Evolutionary conservation across 1,140 invertebrate species (phyloP).

Genomic region (Drosophila sproati): DNA sequence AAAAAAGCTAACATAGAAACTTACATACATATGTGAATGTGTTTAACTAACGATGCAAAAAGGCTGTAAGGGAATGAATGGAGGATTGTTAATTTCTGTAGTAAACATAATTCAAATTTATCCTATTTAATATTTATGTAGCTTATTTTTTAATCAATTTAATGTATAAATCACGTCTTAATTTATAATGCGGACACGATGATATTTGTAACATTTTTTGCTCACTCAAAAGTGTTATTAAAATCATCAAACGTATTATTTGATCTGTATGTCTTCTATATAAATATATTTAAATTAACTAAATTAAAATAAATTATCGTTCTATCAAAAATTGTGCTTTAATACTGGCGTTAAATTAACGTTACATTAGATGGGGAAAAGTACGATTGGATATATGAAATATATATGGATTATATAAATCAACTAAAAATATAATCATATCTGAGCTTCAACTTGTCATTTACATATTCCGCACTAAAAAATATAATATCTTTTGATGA

Average conservation of each 20-base stretch:
- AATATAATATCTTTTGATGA: too few relatives aligned
- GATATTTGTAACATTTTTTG: constrained; percentile 71
- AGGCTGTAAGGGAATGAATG: constrained; percentile 24
- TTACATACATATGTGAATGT: background rate
- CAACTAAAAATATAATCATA: too few relatives aligned
- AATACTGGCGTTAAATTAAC: background rate
- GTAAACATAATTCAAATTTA: constrained; percentile 10
- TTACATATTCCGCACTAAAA: too few relatives aligned
- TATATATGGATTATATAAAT: too few relatives aligned
- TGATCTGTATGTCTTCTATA: background rate
- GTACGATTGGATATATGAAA: too few relatives aligned
- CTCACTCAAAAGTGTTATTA: constrained; percentile 71
- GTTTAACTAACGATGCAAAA: constrained; percentile 17
- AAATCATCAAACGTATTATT: constrained; percentile 18
- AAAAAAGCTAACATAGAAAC: background rate
- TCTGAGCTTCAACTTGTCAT: too few relatives aligned
- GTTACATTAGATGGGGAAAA: too few relatives aligned
- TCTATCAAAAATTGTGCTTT: constrained; percentile 13
- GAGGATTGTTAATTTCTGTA: constrained; percentile 19
- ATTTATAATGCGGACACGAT: constrained; percentile 7
- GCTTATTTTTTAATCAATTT: background rate
- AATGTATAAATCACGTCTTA: constrained; percentile 19
- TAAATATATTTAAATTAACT: constrained; percentile 9
- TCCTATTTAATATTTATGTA: constrained; percentile 3
- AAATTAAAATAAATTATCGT: constrained; percentile 52